Percentiles rank a stretch among this genome's conserved stretches.
phyloP scores from a whole-genome alignment of 2,888 invertebrate genomes.

The Myopa tessellatipennis region DNA sequence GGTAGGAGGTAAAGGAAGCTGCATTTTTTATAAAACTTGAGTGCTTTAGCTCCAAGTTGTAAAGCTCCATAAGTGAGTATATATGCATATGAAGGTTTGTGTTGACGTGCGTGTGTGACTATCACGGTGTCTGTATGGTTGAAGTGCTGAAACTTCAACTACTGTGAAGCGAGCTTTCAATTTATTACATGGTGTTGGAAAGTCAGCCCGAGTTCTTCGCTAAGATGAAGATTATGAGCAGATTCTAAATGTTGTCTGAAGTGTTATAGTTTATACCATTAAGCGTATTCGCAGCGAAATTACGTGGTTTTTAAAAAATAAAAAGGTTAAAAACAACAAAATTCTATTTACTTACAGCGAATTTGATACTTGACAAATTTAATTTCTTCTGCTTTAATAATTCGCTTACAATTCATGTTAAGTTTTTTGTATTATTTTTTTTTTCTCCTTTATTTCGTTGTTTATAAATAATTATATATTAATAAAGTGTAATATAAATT shows the following conservation, averaged over 20 bases:
- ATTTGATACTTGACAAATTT: too few species aligned
- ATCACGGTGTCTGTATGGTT: not conserved
- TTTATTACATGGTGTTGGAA: not conserved
- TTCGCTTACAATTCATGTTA: too few species aligned
- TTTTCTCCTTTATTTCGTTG: too few species aligned
- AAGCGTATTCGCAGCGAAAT: not conserved
- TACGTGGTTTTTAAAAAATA: too few species aligned
- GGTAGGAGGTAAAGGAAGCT: not conserved
- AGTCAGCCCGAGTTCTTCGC: not conserved
- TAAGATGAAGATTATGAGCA: not conserved
- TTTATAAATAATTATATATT: too few species aligned
- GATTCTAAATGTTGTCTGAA: slow-evolving; percentile 3
- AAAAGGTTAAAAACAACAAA: too few species aligned
- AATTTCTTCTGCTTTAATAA: too few species aligned
- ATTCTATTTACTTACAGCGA: too few species aligned
- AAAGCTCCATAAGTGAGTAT: not conserved
- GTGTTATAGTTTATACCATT: slow-evolving; percentile 5
- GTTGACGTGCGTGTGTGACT: not conserved
- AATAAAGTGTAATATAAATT: too few species aligned
- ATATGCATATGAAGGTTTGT: not conserved
- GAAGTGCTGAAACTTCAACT: not conserved
- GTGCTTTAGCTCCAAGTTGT: slow-evolving; percentile 13
- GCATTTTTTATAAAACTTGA: slow-evolving; percentile 8
- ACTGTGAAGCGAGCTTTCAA: slow-evolving; percentile 25
- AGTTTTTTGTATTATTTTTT: too few species aligned